Evolutionary conservation across 2,113 vertebrate genomes (phyloP).

Genomic region (Camelus bactrianus): DNA sequence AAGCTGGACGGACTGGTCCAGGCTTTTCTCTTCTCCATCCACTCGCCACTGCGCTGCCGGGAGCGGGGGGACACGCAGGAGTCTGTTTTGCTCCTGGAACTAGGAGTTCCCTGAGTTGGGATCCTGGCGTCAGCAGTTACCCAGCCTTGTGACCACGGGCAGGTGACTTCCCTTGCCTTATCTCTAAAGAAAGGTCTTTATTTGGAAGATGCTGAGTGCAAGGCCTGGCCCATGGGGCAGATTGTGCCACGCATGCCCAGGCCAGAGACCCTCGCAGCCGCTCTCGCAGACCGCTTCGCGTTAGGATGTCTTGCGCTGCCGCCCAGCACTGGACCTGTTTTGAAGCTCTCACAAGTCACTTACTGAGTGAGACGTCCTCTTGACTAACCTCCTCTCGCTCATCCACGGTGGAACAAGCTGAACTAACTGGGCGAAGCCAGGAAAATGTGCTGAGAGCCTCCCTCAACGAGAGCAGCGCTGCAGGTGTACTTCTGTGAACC

Average conservation of each 20-base stretch:
- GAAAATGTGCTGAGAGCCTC: background rate
- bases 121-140: background rate
- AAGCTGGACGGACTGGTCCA: fast-evolving
- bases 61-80: background rate
- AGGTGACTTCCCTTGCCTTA: background rate
- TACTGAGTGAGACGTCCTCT: background rate
- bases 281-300: background rate
- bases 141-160: background rate
- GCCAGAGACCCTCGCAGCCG: fast-evolving
- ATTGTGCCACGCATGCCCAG: background rate
- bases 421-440: background rate
- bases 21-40: background rate
- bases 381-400: background rate
- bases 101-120: background rate
- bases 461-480: fast-evolving
- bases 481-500: fast-evolving
- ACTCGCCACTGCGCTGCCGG: background rate
- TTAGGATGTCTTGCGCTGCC: background rate
- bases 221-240: background rate
- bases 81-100: too few species aligned
- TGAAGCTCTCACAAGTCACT: background rate
- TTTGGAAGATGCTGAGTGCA: background rate
- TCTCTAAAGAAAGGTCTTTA: background rate
- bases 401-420: background rate
- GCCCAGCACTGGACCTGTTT: background rate